Percentiles rank a stretch among this genome's conserved stretches.
These are phyloP conservation scores for Chrysogorgia sp. DNA, from an alignment of 92 coral and sea anemone species.

Conservation along the genomic window DNA sequence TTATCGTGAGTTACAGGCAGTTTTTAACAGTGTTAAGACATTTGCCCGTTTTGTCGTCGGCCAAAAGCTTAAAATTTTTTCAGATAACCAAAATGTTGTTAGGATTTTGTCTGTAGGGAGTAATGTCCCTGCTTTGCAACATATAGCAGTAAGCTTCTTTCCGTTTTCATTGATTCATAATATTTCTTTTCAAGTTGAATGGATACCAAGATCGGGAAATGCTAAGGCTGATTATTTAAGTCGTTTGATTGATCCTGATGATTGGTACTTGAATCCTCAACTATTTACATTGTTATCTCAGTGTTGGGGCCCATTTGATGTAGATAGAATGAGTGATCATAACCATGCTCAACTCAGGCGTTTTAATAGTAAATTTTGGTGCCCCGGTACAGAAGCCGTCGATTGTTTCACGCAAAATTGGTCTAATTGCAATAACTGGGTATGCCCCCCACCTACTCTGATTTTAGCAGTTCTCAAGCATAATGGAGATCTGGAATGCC, in stretches of 20 bases:
- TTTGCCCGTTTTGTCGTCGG: background rate
- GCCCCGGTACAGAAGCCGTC: conserved; percentile 52
- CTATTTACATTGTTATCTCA: conserved; percentile 33
- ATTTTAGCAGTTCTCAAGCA: conserved; percentile 51
- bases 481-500: conserved; percentile 54
- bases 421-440: conserved; percentile 53
- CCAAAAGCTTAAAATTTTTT: conserved; percentile 45
- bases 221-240: conserved; percentile 55
- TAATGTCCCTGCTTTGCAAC: conserved; percentile 39
- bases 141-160: conserved; percentile 40
- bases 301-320: conserved; percentile 59
- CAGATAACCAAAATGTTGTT: conserved; percentile 52
- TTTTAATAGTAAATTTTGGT: conserved; percentile 56
- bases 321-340: conserved; percentile 54
- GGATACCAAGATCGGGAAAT: conserved; percentile 57
- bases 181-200: conserved; percentile 58
- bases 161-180: conserved; percentile 17
- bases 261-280: conserved; percentile 50
- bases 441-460: conserved; percentile 57
- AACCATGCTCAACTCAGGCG: conserved; percentile 43
- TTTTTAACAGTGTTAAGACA: background rate
- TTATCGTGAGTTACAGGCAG: background rate
- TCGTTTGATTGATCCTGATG: conserved; percentile 62
- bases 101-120: conserved; percentile 40
- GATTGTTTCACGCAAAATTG: conserved; percentile 65